Evolutionary conservation across 2,888 invertebrate species (phyloP).

Genomic region (Ryuthela nishihirai): DNA sequence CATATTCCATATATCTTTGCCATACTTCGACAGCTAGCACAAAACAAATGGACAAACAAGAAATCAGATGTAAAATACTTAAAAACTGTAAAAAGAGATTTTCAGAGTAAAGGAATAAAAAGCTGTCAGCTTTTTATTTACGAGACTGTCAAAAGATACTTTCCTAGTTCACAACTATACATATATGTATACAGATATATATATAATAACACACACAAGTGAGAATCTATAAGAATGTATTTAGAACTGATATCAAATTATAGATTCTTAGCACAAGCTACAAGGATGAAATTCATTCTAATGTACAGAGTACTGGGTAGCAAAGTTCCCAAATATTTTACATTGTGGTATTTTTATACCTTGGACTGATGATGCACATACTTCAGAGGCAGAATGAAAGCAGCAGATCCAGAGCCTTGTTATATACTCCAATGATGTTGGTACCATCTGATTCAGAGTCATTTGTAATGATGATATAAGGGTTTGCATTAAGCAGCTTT

Average conservation of each 20-base stretch:
- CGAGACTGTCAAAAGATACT: too few relatives aligned
- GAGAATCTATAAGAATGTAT: too few relatives aligned
- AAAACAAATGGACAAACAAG: too few relatives aligned
- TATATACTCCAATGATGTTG: neutral
- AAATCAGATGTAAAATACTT: too few relatives aligned
- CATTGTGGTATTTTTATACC: slow-evolving; percentile 38
- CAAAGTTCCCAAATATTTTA: slow-evolving; percentile 34
- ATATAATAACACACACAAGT: too few relatives aligned
- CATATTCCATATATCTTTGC: too few relatives aligned
- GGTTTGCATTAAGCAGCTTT: slow-evolving; percentile 4
- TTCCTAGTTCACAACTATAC: slow-evolving; percentile 5
- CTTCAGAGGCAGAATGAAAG: too few relatives aligned
- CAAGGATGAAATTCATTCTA: slow-evolving; percentile 23
- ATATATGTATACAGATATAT: slow-evolving; percentile 20
- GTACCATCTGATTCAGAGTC: slow-evolving; percentile 3
- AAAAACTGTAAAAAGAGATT: too few relatives aligned
- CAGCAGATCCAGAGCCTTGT: too few relatives aligned
- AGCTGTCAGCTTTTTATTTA: too few relatives aligned
- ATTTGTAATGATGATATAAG: neutral
- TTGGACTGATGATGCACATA: slow-evolving; percentile 14
- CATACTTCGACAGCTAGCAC: too few relatives aligned
- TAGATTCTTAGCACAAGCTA: slow-evolving; percentile 1
- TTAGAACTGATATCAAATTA: slow-evolving; percentile 6
- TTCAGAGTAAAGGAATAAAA: too few relatives aligned
- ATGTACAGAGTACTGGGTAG: slow-evolving; percentile 36